A percentile compares a stretch with the other conserved stretches of the same genome.
Conservation (phyloP, 2,113 vertebrate genomes). For the Austrofundulus limnaeus region DNA sequence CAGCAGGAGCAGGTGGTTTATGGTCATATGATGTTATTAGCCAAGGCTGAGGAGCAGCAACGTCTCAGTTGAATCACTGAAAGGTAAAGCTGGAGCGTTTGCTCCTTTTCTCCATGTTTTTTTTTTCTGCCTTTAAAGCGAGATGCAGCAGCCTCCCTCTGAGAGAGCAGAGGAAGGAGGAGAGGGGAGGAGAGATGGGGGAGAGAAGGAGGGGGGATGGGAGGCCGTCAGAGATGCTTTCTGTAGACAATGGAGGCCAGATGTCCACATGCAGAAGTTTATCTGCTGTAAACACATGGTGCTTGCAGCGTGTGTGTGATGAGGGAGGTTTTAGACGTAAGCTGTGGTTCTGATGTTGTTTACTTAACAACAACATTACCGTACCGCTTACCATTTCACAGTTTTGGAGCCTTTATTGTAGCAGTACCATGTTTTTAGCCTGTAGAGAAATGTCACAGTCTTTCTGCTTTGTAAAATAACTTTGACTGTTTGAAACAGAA, state of each 20-base stretch:
- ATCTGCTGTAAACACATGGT: conserved; percentile 18
- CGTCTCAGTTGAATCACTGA: conserved; percentile 64
- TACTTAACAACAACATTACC: not conserved
- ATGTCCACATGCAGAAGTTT: conserved; percentile 36
- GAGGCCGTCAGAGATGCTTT: conserved; percentile 58
- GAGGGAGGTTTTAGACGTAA: conserved; percentile 6
- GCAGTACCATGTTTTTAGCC: not conserved
- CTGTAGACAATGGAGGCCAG: conserved; percentile 45
- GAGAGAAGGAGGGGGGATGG: conserved; percentile 50
- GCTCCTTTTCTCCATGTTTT: conserved; percentile 42
- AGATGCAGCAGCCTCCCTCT: conserved; percentile 27
- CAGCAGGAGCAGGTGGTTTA: conserved; percentile 66
- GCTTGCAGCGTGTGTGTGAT: conserved; percentile 19
- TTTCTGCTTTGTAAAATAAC: not conserved
- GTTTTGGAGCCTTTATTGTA: not conserved
- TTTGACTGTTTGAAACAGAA: too few species aligned
- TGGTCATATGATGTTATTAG: conserved; percentile 78
- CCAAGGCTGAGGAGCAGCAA: conserved; percentile 63
- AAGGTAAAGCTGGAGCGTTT: conserved; percentile 73
- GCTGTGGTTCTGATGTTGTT: not conserved
- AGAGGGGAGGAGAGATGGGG: conserved; percentile 1
- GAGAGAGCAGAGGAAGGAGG: not conserved
- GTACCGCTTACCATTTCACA: not conserved
- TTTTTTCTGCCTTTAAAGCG: conserved; percentile 34
- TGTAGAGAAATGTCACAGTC: not conserved